Evolutionary conservation across 2,797 vertebrate species (phyloP), one percentile per base, ranked within the genome.

Genomic region (Chelon auratus): DNA sequence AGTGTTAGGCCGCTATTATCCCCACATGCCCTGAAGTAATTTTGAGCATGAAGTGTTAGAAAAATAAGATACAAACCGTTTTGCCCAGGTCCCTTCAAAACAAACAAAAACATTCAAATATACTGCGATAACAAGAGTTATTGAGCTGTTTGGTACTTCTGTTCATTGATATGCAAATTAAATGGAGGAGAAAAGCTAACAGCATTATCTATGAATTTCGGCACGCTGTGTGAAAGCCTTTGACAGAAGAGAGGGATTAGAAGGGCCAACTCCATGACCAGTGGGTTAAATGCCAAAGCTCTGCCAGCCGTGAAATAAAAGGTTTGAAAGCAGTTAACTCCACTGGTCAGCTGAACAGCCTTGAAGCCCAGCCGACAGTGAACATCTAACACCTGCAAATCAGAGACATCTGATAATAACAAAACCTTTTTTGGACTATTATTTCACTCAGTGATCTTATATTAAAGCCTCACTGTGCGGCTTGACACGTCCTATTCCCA

Each of bases 261-360:
- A 62, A 30, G 14, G 43, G 52, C 59, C 33, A 26, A 61, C 47
- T 66, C 33, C 72, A 69, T 37, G 18, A 17, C 5, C 11, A 68
- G 45, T 9, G 56, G 62, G 78, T 81, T 73, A 62, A 81, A 60
- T 55, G 72, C 61, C 57, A 58, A 82, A 62, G 40, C 24, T 68
- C 66, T 63, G 22, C 62, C 72, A 63, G 52, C 59, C 65, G 26
- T 82, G 56, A 80, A 82, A 82, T 68, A 72, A 73, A 82, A 68
- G 17, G 55, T 68, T 62, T 71, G 58, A 75, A 75, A 75, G 62
- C 56, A 45, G 42, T 40, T 33, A 64, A 66, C 39, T 61, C 53
- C 39, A 52, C 17, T 55, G 63, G 62, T 62, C 61, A 39, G 30
- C 66, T 54, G 51, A 65, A 45, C 64, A 45, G 68, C 48, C 62